Evolutionary conservation across 2,888 invertebrate genomes (phyloP).

Genomic region (Biston betularia): DNA sequence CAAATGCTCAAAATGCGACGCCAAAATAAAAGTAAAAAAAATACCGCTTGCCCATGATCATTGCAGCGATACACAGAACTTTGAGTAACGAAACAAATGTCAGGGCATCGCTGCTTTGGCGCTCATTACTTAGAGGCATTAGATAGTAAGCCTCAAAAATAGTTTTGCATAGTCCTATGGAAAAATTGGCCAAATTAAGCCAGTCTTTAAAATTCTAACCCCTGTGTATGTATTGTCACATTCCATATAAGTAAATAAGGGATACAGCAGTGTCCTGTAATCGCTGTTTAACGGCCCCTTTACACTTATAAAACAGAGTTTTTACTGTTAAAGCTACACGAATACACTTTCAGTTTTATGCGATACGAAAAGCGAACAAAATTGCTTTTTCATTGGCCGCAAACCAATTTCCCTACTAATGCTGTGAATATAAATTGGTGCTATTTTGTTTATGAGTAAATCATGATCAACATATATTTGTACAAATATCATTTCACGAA

Average conservation of each 20-base stretch:
- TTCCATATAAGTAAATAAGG: constrained; percentile 59
- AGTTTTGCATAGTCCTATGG: too few relatives aligned
- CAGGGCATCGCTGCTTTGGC: too few relatives aligned
- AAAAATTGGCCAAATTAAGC: too few relatives aligned
- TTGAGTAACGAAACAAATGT: too few relatives aligned
- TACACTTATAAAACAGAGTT: constrained; percentile 46
- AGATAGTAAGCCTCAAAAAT: too few relatives aligned
- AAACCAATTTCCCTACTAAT: constrained; percentile 62
- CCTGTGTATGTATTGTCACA: constrained; percentile 25
- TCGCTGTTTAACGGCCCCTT: constrained; percentile 60
- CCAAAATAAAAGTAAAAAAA: too few relatives aligned
- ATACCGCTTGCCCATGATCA: too few relatives aligned
- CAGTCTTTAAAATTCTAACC: too few relatives aligned
- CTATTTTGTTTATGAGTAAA: constrained; percentile 45
- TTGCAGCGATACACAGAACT: too few relatives aligned
- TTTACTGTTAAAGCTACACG: constrained; percentile 48
- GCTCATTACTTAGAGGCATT: too few relatives aligned
- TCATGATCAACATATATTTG: constrained; percentile 17
- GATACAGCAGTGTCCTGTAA: constrained; percentile 64
- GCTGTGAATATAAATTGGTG: constrained; percentile 62
- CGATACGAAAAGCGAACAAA: constrained; percentile 45
- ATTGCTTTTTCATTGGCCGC: constrained; percentile 74
- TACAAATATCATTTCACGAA: not conserved
- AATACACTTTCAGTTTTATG: constrained; percentile 55
- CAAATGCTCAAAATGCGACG: too few relatives aligned